Conservation (phyloP, 1,140 invertebrate genomes). For the Diprion similis region DNA sequence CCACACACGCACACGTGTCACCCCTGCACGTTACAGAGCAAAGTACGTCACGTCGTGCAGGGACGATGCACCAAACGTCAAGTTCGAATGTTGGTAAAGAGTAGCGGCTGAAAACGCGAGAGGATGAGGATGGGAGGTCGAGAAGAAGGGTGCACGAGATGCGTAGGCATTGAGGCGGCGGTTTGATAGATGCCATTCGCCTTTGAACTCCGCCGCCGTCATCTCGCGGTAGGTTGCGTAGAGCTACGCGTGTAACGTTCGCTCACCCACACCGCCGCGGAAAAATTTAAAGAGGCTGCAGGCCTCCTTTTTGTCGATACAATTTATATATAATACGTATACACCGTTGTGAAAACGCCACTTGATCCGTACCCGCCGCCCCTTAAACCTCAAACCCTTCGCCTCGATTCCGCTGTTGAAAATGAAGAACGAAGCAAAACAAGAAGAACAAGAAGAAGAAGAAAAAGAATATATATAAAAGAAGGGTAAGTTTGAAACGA, state of each 20-base stretch:
- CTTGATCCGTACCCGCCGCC: constrained; percentile 13
- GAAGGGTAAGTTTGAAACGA: too few species aligned
- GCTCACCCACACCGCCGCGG: not conserved
- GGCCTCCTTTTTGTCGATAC: not conserved
- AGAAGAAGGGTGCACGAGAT: not conserved
- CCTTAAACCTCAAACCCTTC: not conserved
- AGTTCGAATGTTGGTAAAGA: not conserved
- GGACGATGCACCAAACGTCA: too few species aligned
- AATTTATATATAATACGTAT: constrained; percentile 14
- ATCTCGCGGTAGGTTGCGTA: constrained; percentile 35
- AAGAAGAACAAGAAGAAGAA: too few species aligned
- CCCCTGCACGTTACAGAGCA: too few species aligned
- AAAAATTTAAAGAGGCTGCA: too few species aligned
- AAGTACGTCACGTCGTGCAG: too few species aligned
- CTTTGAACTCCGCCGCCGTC: constrained; percentile 51
- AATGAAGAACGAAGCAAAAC: too few species aligned
- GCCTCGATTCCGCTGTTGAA: too few species aligned
- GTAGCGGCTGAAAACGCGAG: too few species aligned
- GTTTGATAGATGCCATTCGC: constrained; percentile 38
- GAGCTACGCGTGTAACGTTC: not conserved
- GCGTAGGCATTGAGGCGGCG: constrained; percentile 26
- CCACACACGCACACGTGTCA: too few species aligned
- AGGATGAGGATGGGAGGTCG: too few species aligned
- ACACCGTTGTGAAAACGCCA: constrained; percentile 34
- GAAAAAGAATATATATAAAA: too few species aligned